Conservation (phyloP, 2,888 invertebrate species). For the Tachina fera region DNA sequence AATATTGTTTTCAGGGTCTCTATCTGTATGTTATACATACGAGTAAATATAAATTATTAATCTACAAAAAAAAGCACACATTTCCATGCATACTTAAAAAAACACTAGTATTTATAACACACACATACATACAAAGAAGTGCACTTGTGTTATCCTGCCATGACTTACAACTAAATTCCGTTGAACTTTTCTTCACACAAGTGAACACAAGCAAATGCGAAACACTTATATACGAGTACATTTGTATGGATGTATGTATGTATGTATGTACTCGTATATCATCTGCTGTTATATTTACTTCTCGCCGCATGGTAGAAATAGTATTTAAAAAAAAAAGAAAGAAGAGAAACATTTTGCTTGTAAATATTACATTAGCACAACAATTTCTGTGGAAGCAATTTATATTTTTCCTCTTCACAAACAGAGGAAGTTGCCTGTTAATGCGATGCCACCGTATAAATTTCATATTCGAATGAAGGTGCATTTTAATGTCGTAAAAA, state of each 20-base stretch:
- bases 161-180: constrained; percentile 1
- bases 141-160: constrained; percentile 27
- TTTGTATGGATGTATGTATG: too few relatives aligned
- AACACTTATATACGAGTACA: background rate
- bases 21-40: background rate
- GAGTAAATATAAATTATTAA: background rate
- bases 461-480: constrained; percentile 32
- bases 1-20: constrained; percentile 19
- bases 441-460: constrained; percentile 47
- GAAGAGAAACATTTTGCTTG: constrained; percentile 2
- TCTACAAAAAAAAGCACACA: background rate
- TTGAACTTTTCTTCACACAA: background rate
- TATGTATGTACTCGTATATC: too few relatives aligned
- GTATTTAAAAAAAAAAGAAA: background rate
- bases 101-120: too few relatives aligned
- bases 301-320: background rate
- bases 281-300: background rate
- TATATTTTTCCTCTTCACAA: background rate
- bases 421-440: constrained; percentile 35
- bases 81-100: background rate
- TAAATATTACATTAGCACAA: constrained; percentile 24
- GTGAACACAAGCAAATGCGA: background rate
- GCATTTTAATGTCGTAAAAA: constrained; percentile 29
- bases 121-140: background rate
- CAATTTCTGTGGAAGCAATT: constrained; percentile 47